A percentile compares a stretch with the other conserved stretches of the same genome.
These are phyloP conservation scores for Neoascia interrupta DNA, from an alignment of 2,888 invertebrate species.

Conservation along the genomic window DNA sequence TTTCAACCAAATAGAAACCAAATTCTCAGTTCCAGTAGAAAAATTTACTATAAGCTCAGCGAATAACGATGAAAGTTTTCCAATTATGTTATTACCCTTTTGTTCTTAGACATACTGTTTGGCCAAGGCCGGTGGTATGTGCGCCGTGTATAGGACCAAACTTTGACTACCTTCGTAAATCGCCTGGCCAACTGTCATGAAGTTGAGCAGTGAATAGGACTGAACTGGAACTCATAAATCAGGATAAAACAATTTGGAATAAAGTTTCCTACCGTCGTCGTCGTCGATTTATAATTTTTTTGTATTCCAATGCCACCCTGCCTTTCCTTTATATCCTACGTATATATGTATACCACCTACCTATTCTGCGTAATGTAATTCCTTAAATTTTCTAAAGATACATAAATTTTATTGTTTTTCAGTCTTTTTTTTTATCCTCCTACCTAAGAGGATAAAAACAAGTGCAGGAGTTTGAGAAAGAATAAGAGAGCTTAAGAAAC, in stretches of 20 bases:
- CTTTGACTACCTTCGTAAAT: conserved; percentile 61
- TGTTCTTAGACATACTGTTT: too few relatives aligned
- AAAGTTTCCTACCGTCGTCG: conserved; percentile 58
- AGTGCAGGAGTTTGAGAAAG: not conserved
- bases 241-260: conserved; percentile 69
- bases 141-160: too few relatives aligned
- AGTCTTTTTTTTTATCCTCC: not conserved
- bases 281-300: conserved; percentile 28
- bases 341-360: too few relatives aligned
- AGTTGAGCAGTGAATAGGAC: conserved; percentile 56
- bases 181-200: conserved; percentile 59
- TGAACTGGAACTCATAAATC: conserved; percentile 67
- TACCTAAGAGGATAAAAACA: conserved; percentile 19
- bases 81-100: too few relatives aligned
- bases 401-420: conserved; percentile 39
- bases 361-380: conserved; percentile 47
- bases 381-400: conserved; percentile 32
- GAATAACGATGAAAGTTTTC: too few relatives aligned
- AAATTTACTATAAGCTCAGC: too few relatives aligned
- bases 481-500: conserved; percentile 21
- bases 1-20: too few relatives aligned
- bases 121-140: too few relatives aligned
- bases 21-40: too few relatives aligned
- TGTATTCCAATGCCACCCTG: not conserved
- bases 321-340: too few relatives aligned